Percentiles rank a stretch among this genome's conserved stretches.
phyloP scores from a whole-genome alignment of 2,888 invertebrate genomes.

The Campaea margaritaria region DNA sequence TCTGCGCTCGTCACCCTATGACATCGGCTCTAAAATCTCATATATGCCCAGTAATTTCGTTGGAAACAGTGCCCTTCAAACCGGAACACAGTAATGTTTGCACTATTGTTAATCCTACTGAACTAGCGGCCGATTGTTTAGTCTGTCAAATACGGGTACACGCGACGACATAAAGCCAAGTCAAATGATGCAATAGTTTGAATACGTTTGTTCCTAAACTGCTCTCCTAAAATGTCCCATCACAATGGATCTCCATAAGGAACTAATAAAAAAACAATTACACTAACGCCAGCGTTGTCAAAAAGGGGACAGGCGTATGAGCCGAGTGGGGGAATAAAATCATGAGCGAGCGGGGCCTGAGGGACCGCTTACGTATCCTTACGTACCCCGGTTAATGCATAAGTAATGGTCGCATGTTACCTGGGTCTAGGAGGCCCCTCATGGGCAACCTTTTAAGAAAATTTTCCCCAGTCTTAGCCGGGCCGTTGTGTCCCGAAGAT shows the following conservation, averaged over 20 bases:
- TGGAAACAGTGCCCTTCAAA: no score
- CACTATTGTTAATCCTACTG: no score
- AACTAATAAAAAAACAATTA: conserved; percentile 30
- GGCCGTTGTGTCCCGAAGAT: conserved; percentile 28
- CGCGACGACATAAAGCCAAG: no score
- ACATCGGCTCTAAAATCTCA: no score
- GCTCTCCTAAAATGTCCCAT: not conserved
- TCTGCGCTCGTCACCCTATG: no score
- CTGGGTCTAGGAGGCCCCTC: conserved; percentile 38
- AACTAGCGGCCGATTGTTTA: no score
- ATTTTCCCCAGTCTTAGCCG: conserved; percentile 52
- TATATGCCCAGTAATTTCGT: no score
- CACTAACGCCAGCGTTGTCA: conserved; percentile 42
- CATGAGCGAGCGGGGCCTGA: conserved; percentile 63
- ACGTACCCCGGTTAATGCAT: conserved; percentile 83
- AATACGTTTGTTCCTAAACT: not conserved
- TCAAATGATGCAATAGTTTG: no score
- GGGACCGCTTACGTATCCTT: conserved; percentile 76
- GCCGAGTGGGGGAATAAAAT: conserved; percentile 67
- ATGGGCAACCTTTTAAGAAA: conserved; percentile 71
- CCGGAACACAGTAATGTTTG: no score
- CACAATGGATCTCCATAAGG: not conserved
- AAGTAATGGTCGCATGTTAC: conserved; percentile 84
- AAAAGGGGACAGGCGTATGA: conserved; percentile 35
- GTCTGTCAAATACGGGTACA: no score